Base-by-base conservation (phyloP, 2,113 vertebrate genomes). In the Theristicus caerulescens region DNA sequence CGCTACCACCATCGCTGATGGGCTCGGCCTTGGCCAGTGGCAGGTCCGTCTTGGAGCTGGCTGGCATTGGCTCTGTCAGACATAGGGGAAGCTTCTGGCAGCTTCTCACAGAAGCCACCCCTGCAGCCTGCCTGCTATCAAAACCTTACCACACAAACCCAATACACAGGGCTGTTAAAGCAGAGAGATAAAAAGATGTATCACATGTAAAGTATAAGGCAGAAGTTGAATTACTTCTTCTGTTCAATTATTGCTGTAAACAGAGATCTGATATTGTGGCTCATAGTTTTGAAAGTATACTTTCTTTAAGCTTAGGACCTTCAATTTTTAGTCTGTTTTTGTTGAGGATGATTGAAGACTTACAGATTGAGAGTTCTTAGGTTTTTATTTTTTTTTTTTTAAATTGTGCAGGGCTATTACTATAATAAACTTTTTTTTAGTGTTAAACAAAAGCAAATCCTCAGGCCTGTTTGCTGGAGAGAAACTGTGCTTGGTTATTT, bases 1-100 rank as follows among this genome's bases (percentile, higher is more conserved):
- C 2, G 2, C 32, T 57, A 0, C 10, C 4, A 1, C 11, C 1
- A 2, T 76, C 7, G 2, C 22, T 72, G 71, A 2, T 36, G 6
- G 8, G 7, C 29, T 62, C 16, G 2, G 34, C 17, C 54, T 57
- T 57, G 54, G 54, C 54, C 54, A 57, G 29, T 11, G 2, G 54
- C 4, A 2, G 54, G 31, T 32, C 54, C 2, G 7, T 57, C 54
- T 16, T 32, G 31, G 29, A 57, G 31, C 54, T 1, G 2, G 11
- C 54, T 57, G 54, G 54, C 17, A 32, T 19, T 32, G 54, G 18
- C 54, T 57, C 54, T 57, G 2, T 19, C 2, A 4, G 31, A 32
- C 11, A 29, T 11, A 16, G 52, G 27, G 27, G 6, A 10, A 54
- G 26, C 52, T 54, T 13, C 49, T 10, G 11, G 22, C 49, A 49